phyloP scores from a whole-genome alignment of 35 echinoderm and acorn worm species.

The Hemicentrotus pulcherrimus region DNA sequence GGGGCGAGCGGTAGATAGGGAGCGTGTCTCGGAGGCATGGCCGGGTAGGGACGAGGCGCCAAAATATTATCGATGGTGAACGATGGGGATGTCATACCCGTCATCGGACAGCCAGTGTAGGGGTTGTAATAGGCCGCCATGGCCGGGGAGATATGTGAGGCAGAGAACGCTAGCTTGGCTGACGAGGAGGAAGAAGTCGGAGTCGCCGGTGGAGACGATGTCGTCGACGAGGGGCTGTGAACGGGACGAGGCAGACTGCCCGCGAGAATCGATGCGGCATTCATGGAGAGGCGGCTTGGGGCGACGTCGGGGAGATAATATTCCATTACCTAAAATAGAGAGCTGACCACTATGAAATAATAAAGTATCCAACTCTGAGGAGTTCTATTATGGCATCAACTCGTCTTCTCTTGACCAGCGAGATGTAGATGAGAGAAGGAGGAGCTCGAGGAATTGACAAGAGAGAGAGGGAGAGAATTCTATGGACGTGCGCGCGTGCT shows the following conservation, averaged over 20 bases:
- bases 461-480: background rate
- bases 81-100: slow-evolving; percentile 4
- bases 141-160: background rate
- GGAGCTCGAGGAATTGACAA: background rate
- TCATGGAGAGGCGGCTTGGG: background rate
- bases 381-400: background rate
- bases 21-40: slow-evolving; percentile 24
- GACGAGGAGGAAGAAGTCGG: slow-evolving; percentile 8
- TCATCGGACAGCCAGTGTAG: slow-evolving; percentile 30
- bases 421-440: background rate
- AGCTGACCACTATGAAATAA: background rate
- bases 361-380: background rate
- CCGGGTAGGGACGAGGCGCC: slow-evolving; percentile 36
- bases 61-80: slow-evolving; percentile 46
- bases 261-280: background rate
- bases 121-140: slow-evolving; percentile 37
- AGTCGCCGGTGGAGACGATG: background rate
- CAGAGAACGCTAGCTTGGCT: background rate
- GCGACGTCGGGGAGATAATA: background rate
- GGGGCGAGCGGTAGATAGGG: slow-evolving; percentile 33
- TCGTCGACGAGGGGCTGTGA: background rate
- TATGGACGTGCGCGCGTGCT: slow-evolving; percentile 27
- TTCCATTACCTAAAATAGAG: background rate
- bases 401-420: background rate
- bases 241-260: background rate